phyloP scores from a whole-genome alignment of 2,888 invertebrate species.

The Conomelus anceps region DNA sequence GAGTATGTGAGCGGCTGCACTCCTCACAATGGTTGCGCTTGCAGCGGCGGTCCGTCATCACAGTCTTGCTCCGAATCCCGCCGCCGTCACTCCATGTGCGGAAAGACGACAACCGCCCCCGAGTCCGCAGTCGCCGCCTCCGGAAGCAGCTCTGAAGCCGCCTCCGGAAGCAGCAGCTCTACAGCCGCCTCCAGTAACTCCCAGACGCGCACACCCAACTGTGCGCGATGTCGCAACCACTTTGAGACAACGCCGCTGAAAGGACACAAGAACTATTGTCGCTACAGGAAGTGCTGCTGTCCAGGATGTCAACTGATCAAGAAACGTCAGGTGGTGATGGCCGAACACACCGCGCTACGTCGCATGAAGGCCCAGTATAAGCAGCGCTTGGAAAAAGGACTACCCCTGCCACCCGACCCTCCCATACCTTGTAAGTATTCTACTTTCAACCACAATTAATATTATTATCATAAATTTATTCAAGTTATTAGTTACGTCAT shows the following conservation, averaged over 20 bases:
- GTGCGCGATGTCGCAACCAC: slow-evolving; percentile 88
- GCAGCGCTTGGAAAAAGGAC: slow-evolving; percentile 40
- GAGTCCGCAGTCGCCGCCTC: neutral
- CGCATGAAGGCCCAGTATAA: slow-evolving; percentile 83
- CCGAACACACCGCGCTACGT: slow-evolving; percentile 73
- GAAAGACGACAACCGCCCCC: neutral
- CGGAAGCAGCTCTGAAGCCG: neutral
- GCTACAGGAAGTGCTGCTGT: slow-evolving; percentile 75
- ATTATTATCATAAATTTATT: too few species aligned
- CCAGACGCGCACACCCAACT: slow-evolving; percentile 75
- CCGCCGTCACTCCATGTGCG: neutral
- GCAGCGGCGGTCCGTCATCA: neutral
- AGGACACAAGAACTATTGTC: slow-evolving; percentile 89
- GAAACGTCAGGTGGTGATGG: slow-evolving; percentile 84
- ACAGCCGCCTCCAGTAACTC: neutral
- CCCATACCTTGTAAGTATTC: neutral
- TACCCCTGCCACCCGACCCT: neutral
- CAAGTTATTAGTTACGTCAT: too few species aligned
- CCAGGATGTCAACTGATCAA: slow-evolving; percentile 80
- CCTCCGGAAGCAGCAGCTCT: neutral
- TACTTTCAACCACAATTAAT: too few species aligned
- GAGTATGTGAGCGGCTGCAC: neutral
- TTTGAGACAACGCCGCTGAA: slow-evolving; percentile 79
- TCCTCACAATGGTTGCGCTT: neutral
- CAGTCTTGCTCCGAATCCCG: neutral